Percentiles rank a stretch among this genome's conserved stretches.
These are phyloP conservation scores for Trinorchestia longiramus DNA, from an alignment of 1,140 invertebrate species.

Conservation along the genomic window DNA sequence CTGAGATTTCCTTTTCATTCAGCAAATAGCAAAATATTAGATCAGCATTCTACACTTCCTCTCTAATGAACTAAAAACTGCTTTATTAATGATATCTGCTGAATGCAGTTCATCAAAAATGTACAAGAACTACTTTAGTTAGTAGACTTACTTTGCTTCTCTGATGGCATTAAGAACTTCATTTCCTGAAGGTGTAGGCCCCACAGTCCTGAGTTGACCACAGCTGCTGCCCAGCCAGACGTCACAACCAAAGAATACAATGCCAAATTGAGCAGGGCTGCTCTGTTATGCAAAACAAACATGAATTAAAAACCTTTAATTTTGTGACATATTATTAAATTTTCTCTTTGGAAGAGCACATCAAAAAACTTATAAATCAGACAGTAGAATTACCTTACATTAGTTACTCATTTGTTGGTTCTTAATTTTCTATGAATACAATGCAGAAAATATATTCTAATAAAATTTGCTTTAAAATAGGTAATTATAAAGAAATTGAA, in stretches of 20 bases:
- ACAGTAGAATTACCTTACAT: too few species aligned
- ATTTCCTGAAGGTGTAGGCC: constrained; percentile 16
- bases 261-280: neutral
- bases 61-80: neutral
- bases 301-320: neutral
- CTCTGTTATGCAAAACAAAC: neutral
- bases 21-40: too few species aligned
- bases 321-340: neutral
- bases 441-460: too few species aligned
- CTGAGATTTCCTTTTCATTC: too few species aligned
- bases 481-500: too few species aligned
- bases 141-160: neutral
- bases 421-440: too few species aligned
- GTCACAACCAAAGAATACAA: constrained; percentile 8
- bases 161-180: neutral
- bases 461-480: too few species aligned
- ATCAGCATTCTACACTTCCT: neutral
- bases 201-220: neutral
- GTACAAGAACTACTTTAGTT: neutral
- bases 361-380: neutral
- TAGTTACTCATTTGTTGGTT: too few species aligned
- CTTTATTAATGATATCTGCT: neutral
- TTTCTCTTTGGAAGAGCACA: neutral
- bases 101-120: neutral
- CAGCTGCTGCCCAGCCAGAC: neutral